These are phyloP conservation scores for Pristionchus pacificus DNA, from an alignment of 1,140 invertebrate species.

Conservation along the genomic window DNA sequence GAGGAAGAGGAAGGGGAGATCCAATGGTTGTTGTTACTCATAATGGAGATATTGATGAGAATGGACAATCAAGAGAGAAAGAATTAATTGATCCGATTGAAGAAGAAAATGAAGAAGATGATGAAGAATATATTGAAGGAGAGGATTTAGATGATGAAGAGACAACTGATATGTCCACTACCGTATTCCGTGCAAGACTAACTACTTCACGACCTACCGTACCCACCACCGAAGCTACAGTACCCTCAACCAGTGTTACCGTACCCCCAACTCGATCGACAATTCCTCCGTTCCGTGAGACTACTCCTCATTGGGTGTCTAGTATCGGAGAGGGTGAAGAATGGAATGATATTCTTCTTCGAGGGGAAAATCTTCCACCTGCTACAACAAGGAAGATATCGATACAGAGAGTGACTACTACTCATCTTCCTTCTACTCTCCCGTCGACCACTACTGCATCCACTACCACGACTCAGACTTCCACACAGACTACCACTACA, in stretches of 20 bases:
- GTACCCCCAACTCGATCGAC: too few relatives aligned
- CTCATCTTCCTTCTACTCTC: too few relatives aligned
- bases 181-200: too few relatives aligned
- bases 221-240: too few relatives aligned
- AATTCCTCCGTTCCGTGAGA: too few relatives aligned
- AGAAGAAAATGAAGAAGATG: background rate
- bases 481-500: background rate
- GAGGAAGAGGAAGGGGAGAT: too few relatives aligned
- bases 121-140: background rate
- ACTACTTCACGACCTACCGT: too few relatives aligned
- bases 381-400: background rate
- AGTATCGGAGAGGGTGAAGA: background rate
- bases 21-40: background rate
- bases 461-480: background rate
- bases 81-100: background rate
- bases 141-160: background rate
- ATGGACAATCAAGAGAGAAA: background rate
- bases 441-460: background rate
- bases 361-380: background rate
- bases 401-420: too few relatives aligned
- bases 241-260: too few relatives aligned
- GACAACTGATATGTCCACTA: background rate
- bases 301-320: background rate
- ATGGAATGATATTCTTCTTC: background rate
- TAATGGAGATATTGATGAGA: background rate